These are phyloP conservation scores for Macrostomum lignano DNA, from an alignment of 1,140 invertebrate genomes.

Conservation along the genomic window DNA sequence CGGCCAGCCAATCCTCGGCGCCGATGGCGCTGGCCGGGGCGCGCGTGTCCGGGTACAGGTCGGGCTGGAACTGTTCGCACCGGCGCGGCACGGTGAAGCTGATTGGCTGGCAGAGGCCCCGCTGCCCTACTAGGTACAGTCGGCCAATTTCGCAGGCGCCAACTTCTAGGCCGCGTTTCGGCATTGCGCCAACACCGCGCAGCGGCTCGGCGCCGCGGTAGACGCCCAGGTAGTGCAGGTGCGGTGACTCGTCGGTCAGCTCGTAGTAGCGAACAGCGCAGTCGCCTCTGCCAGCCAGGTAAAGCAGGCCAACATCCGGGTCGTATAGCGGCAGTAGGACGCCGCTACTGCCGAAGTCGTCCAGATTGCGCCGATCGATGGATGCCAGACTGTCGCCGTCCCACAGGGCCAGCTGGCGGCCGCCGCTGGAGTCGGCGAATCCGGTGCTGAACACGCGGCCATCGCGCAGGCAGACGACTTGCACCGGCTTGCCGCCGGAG, in stretches of 20 bases:
- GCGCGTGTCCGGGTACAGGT: constrained; percentile 58
- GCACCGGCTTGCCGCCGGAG: constrained; percentile 21
- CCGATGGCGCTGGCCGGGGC: constrained; percentile 41
- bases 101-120: background rate
- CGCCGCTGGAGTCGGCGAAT: constrained; percentile 24
- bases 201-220: background rate
- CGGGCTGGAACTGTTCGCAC: constrained; percentile 46
- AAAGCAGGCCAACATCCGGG: constrained; percentile 22
- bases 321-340: constrained; percentile 27
- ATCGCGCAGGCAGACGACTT: constrained; percentile 18
- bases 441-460: constrained; percentile 26
- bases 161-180: background rate
- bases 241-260: background rate
- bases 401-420: constrained; percentile 26
- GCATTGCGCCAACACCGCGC: background rate
- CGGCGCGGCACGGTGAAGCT: constrained; percentile 12
- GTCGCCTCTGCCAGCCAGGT: constrained; percentile 13
- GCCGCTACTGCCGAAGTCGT: constrained; percentile 26
- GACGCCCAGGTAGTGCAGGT: background rate
- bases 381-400: no score
- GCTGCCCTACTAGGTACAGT: background rate
- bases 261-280: constrained; percentile 1
- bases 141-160: background rate
- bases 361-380: constrained; percentile 10
- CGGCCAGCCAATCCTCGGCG: background rate